Conservation (phyloP, 1,140 invertebrate species). For the Rhyacophila brunnea region DNA sequence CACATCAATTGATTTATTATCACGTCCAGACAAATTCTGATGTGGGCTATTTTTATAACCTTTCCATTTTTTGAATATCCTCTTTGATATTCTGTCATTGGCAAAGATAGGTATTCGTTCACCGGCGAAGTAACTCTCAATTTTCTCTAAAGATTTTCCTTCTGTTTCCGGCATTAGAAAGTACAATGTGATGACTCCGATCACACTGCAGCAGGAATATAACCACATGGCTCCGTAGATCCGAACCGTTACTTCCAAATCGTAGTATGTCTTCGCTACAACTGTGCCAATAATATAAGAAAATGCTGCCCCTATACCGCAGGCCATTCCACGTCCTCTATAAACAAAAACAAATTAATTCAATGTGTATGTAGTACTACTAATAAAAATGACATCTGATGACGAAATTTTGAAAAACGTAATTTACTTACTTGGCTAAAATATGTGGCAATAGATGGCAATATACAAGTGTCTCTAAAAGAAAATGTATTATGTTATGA, state of each 20-base stretch:
- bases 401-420: too few species aligned
- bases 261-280: constrained; percentile 61
- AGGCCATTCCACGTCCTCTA: constrained; percentile 58
- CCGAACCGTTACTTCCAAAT: constrained; percentile 51
- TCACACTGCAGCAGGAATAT: constrained; percentile 57
- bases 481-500: too few species aligned
- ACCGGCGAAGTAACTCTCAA: constrained; percentile 61
- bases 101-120: constrained; percentile 43
- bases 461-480: neutral
- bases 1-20: too few species aligned
- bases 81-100: constrained; percentile 43
- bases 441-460: neutral
- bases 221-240: constrained; percentile 61
- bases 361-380: too few species aligned
- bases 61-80: constrained; percentile 16
- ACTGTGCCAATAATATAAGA: constrained; percentile 63
- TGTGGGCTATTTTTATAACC: too few species aligned
- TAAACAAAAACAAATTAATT: constrained; percentile 33
- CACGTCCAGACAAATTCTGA: too few species aligned
- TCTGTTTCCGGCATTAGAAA: constrained; percentile 79
- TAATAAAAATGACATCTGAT: too few species aligned
- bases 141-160: constrained; percentile 72
- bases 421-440: neutral
- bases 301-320: constrained; percentile 56
- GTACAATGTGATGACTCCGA: constrained; percentile 61